A percentile compares a stretch with the other conserved stretches of the same genome.
Conservation (phyloP, 1,140 invertebrate genomes). For the Melipona quadrifasciata region DNA sequence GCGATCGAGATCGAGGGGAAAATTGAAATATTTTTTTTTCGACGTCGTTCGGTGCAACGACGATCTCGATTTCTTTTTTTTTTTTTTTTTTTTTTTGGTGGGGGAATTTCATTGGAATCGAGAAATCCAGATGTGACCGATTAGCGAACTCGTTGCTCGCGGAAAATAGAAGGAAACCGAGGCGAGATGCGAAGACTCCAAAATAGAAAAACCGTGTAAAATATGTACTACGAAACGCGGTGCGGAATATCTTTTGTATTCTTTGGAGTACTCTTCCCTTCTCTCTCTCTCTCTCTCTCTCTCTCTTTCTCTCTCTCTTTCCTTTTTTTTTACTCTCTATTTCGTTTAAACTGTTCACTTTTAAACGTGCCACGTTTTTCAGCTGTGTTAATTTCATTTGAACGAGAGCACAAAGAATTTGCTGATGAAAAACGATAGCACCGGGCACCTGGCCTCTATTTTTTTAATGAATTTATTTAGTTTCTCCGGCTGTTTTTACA, state of each 20-base stretch:
- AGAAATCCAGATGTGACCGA: no score
- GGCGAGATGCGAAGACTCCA: neutral
- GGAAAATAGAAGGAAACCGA: no score
- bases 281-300: neutral
- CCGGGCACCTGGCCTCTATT: neutral
- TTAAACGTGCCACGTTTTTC: neutral
- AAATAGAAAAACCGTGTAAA: neutral
- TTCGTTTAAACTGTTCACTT: neutral
- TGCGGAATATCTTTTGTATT: neutral
- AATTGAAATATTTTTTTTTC: neutral
- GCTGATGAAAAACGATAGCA: neutral
- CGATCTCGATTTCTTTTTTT: no score
- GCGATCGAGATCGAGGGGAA: neutral
- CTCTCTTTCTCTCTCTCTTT: no score
- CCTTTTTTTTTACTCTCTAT: neutral
- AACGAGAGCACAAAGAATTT: neutral
- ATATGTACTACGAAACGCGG: neutral
- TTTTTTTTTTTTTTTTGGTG: no score
- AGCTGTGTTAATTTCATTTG: neutral
- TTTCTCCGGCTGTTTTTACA: neutral
- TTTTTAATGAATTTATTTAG: conserved; percentile 11
- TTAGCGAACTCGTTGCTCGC: no score
- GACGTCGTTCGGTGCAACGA: no score
- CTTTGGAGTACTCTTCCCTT: neutral
- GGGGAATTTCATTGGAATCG: no score